phyloP scores from a whole-genome alignment of 2,888 invertebrate genomes.

The Frankliniella fusca region DNA sequence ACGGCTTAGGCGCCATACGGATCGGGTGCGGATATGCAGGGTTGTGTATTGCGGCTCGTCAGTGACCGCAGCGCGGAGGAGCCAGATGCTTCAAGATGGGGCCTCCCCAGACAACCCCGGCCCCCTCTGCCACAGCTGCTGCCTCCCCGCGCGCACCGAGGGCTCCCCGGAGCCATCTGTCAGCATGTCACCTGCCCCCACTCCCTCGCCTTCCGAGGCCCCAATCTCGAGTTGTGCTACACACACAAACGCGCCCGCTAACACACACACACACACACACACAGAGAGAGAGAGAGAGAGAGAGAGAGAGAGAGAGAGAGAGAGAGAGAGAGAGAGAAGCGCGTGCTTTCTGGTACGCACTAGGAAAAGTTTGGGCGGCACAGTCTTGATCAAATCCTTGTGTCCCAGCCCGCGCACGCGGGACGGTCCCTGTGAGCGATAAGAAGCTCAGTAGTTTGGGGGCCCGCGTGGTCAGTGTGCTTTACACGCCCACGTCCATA shows the following conservation, averaged over 20 bases:
- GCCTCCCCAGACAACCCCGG: too few relatives aligned
- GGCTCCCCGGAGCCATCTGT: slow-evolving; percentile 19
- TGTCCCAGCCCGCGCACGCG: not conserved
- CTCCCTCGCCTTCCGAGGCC: not conserved
- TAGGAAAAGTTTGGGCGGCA: too few relatives aligned
- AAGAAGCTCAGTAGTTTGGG: not conserved
- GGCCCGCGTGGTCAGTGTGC: not conserved
- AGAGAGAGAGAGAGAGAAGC: not conserved
- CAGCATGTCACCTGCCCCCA: slow-evolving; percentile 9
- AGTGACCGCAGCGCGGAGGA: too few relatives aligned
- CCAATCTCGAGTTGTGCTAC: not conserved
- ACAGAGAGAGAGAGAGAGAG: too few relatives aligned
- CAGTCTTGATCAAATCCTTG: slow-evolving; percentile 11
- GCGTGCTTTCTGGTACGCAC: not conserved
- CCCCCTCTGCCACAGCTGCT: not conserved
- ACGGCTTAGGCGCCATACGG: too few relatives aligned
- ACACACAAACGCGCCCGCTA: not conserved
- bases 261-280: not conserved
- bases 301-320: too few relatives aligned
- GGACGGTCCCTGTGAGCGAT: not conserved
- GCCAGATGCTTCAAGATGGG: too few relatives aligned
- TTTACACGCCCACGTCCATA: too few relatives aligned
- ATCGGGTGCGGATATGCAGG: too few relatives aligned
- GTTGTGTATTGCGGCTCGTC: too few relatives aligned
- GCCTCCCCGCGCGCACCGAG: not conserved